A percentile compares a stretch with the other conserved stretches of the same genome.
Evolutionary conservation across 92 coral and sea anemone genomes (phyloP).

Genomic region (Actinernus sp.): DNA sequence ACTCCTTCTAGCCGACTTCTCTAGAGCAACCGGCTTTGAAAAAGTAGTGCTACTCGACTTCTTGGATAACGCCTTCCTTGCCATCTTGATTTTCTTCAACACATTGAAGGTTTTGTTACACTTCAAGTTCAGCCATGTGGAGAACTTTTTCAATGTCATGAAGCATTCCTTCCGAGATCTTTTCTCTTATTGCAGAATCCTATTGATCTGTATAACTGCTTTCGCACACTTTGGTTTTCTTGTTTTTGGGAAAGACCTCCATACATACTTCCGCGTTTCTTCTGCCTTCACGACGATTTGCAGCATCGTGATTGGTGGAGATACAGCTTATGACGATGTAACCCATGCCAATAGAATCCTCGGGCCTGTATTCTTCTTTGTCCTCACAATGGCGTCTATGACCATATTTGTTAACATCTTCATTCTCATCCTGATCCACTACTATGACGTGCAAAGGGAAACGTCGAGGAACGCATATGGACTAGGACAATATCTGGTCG

Average conservation of each 20-base stretch:
- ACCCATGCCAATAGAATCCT: slow-evolving; percentile 4
- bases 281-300: slow-evolving; percentile 17
- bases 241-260: slow-evolving; percentile 30
- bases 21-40: slow-evolving; percentile 45
- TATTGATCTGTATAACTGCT: slow-evolving; percentile 24
- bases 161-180: slow-evolving; percentile 24
- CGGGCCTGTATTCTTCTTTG: slow-evolving; percentile 33
- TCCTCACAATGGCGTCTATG: slow-evolving; percentile 11
- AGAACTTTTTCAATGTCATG: slow-evolving; percentile 32
- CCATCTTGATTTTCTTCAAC: slow-evolving; percentile 57
- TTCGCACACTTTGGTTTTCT: slow-evolving; percentile 52
- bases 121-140: slow-evolving; percentile 32
- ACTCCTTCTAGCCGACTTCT: slow-evolving; percentile 17
- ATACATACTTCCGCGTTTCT: slow-evolving; percentile 1
- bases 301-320: slow-evolving; percentile 20
- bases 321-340: not conserved
- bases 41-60: slow-evolving; percentile 28
- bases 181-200: slow-evolving; percentile 14
- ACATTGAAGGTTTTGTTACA: slow-evolving; percentile 46
- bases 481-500: slow-evolving; percentile 42
- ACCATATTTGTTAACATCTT: slow-evolving; percentile 36
- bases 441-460: slow-evolving; percentile 2
- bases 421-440: slow-evolving; percentile 52
- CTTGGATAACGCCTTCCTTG: slow-evolving; percentile 38
- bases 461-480: slow-evolving; percentile 6